Percentiles rank a stretch among this genome's conserved stretches.
Evolutionary conservation across 53 echinoderm and acorn worm genomes (phyloP).

Genomic region (Stichopus horrens): DNA sequence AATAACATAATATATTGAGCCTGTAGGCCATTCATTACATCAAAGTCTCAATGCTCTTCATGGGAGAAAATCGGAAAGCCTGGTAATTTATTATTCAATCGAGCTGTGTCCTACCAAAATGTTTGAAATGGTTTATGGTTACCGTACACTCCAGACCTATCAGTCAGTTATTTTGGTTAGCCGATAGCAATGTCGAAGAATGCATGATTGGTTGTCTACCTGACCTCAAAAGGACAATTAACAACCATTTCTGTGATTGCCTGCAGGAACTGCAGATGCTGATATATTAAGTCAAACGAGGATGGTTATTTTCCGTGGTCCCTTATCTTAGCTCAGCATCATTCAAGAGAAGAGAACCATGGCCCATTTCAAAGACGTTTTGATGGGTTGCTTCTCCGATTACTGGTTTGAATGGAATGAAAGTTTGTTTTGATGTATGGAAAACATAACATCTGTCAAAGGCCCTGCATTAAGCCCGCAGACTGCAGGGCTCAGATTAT

Average conservation of each 20-base stretch:
- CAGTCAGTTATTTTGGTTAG: slow-evolving; percentile 5
- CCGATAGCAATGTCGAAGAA: not conserved
- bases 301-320: not conserved
- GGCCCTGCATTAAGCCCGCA: not conserved
- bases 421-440: slow-evolving; percentile 45
- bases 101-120: not conserved
- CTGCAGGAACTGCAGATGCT: slow-evolving; percentile 14
- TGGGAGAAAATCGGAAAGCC: not conserved
- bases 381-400: slow-evolving; percentile 25
- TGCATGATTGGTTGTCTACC: slow-evolving; percentile 22
- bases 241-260: slow-evolving; percentile 24
- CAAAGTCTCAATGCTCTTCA: not conserved
- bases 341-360: not conserved
- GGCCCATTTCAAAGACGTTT: not conserved
- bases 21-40: no score
- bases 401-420: not conserved
- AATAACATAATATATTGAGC: no score
- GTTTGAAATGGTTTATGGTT: not conserved
- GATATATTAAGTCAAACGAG: slow-evolving; percentile 1
- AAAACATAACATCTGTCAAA: slow-evolving; percentile 25
- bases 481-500: not conserved
- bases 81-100: not conserved
- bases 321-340: not conserved
- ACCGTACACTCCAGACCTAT: not conserved
- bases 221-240: slow-evolving; percentile 42